These are phyloP conservation scores for Dryomyza anilis DNA, from an alignment of 2,888 invertebrate species.

Conservation along the genomic window DNA sequence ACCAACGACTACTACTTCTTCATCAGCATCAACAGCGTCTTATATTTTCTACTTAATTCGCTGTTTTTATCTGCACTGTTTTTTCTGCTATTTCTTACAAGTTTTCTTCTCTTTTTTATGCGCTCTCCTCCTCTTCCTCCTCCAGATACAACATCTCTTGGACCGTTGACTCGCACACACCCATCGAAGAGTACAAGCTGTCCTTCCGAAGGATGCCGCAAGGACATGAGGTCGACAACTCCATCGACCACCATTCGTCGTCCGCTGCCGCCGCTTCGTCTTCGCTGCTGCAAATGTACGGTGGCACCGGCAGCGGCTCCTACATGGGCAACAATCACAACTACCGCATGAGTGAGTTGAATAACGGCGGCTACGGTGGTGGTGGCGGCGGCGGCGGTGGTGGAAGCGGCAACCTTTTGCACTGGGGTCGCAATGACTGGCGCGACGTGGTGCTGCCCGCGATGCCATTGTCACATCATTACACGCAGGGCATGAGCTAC, in stretches of 20 bases:
- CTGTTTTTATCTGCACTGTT: slow-evolving; percentile 1
- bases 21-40: too few species aligned
- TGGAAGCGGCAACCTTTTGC: slow-evolving; percentile 53
- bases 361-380: slow-evolving; percentile 32
- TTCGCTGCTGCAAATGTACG: slow-evolving; percentile 51
- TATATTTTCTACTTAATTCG: slow-evolving; percentile 14
- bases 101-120: slow-evolving; percentile 2
- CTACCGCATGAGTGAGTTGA: slow-evolving; percentile 58
- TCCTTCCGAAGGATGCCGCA: slow-evolving; percentile 69
- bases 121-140: slow-evolving; percentile 1
- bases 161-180: slow-evolving; percentile 71
- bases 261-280: slow-evolving; percentile 51
- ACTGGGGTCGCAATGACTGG: slow-evolving; percentile 64
- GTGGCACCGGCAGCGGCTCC: slow-evolving; percentile 33
- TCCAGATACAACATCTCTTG: slow-evolving; percentile 72
- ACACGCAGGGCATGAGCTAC: slow-evolving; percentile 70
- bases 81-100: slow-evolving; percentile 23
- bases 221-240: slow-evolving; percentile 62
- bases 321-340: slow-evolving; percentile 44
- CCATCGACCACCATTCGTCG: slow-evolving; percentile 60
- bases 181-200: slow-evolving; percentile 71
- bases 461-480: slow-evolving; percentile 63
- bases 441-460: slow-evolving; percentile 67
- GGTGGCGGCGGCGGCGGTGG: slow-evolving; percentile 43
- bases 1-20: too few species aligned